These are phyloP conservation scores for Graphium colonna DNA, from an alignment of 2,888 invertebrate species.

Conservation along the genomic window DNA sequence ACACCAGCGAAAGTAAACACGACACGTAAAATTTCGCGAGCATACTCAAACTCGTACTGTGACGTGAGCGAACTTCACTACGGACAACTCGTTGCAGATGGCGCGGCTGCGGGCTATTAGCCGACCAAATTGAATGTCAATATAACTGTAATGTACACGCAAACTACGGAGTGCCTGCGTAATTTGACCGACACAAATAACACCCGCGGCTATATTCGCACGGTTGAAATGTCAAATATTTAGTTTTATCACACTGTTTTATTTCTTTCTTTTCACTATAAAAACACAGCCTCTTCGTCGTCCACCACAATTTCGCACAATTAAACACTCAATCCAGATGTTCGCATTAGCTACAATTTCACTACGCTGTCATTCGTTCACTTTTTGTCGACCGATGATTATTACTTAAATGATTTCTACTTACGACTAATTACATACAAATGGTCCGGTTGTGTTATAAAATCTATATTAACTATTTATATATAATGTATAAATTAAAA, in stretches of 20 bases:
- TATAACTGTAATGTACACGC: conserved; percentile 33
- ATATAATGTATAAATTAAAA: conserved; percentile 53
- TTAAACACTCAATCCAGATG: conserved; percentile 54
- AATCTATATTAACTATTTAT: conserved; percentile 54
- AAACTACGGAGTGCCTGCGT: conserved; percentile 36
- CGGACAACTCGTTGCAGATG: conserved; percentile 51
- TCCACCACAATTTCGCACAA: conserved; percentile 36
- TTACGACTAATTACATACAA: conserved; percentile 47
- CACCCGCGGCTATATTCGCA: conserved; percentile 59
- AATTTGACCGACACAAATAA: conserved; percentile 42
- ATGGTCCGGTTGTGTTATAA: conserved; percentile 44
- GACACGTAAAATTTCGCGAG: conserved; percentile 61
- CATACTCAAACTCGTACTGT: conserved; percentile 53
- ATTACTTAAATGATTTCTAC: conserved; percentile 24
- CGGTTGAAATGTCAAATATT: conserved; percentile 59
- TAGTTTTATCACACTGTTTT: conserved; percentile 42
- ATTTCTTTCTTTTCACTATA: conserved; percentile 36
- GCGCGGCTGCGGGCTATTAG: conserved; percentile 50
- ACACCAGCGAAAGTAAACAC: conserved; percentile 58
- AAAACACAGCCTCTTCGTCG: conserved; percentile 54
- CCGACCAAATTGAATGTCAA: conserved; percentile 45
- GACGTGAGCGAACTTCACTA: conserved; percentile 53
- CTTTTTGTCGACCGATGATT: conserved; percentile 42
- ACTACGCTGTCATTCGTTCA: conserved; percentile 53
- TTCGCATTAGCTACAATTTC: conserved; percentile 44